Percentiles rank a stretch among this genome's conserved stretches.
These are phyloP conservation scores for Pseudochaenichthys georgianus DNA, from an alignment of 2,797 vertebrate genomes.

Conservation along the genomic window DNA sequence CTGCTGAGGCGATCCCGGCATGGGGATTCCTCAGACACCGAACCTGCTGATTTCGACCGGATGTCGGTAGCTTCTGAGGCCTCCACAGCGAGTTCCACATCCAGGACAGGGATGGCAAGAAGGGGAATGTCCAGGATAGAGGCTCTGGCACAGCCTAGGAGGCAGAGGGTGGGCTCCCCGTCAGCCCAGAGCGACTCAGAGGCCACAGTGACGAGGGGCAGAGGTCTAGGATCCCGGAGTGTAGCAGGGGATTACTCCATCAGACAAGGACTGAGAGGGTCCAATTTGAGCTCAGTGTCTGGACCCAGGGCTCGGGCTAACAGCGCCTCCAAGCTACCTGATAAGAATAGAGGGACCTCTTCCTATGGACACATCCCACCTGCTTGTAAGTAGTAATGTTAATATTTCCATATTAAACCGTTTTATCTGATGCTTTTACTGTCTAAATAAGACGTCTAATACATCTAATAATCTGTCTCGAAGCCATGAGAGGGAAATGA, in stretches of 20 bases:
- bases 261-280: conserved; percentile 87
- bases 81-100: conserved; percentile 94
- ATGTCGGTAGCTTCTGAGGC: conserved; percentile 96
- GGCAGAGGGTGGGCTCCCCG: conserved; percentile 90
- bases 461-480: too few relatives aligned
- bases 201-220: conserved; percentile 89
- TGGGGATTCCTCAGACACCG: conserved; percentile 93
- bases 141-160: conserved; percentile 93
- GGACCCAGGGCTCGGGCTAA: conserved; percentile 93
- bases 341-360: conserved; percentile 89
- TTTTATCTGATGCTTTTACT: neutral
- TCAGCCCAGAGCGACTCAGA: conserved; percentile 97
- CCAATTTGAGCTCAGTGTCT: conserved; percentile 82
- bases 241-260: conserved; percentile 88
- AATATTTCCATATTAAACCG: too few relatives aligned
- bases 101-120: conserved; percentile 91
- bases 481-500: too few relatives aligned
- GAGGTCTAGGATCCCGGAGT: conserved; percentile 83
- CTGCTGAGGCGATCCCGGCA: conserved; percentile 92
- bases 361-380: conserved; percentile 85
- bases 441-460: neutral
- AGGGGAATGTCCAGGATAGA: conserved; percentile 92
- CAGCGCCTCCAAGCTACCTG: conserved; percentile 95
- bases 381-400: conserved; percentile 81
- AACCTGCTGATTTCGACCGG: conserved; percentile 92